phyloP scores from a whole-genome alignment of 2,888 invertebrate species.

The Sussaba pulchella region DNA sequence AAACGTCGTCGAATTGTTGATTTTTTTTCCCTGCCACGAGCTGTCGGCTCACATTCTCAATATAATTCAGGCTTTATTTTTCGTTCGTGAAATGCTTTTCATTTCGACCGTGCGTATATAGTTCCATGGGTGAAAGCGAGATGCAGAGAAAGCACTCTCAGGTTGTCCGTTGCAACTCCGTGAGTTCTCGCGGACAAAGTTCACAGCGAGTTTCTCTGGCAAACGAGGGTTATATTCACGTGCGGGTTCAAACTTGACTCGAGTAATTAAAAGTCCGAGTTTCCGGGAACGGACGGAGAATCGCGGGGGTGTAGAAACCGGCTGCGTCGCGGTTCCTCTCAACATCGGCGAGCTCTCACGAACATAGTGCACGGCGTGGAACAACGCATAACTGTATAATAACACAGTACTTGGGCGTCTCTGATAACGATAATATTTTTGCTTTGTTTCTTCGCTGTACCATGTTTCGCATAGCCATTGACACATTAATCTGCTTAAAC shows the following conservation, averaged over 20 bases:
- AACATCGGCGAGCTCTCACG: constrained; percentile 25
- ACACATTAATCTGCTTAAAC: no score
- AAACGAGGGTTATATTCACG: constrained; percentile 27
- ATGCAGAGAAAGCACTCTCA: constrained; percentile 1
- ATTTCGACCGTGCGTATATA: no score
- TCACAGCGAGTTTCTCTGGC: constrained; percentile 23
- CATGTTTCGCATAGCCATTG: not conserved
- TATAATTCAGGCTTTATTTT: no score
- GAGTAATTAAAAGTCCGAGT: constrained; percentile 45
- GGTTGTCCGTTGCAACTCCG: constrained; percentile 1
- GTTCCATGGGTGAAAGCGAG: not conserved
- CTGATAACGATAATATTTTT: not conserved
- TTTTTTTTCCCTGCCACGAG: not conserved
- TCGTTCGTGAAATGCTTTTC: no score
- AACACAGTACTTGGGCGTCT: not conserved
- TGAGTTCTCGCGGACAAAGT: constrained; percentile 27
- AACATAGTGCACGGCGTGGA: constrained; percentile 20
- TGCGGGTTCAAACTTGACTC: constrained; percentile 40
- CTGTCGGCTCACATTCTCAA: no score
- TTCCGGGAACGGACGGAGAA: constrained; percentile 20
- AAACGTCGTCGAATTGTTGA: not conserved
- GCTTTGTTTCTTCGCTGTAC: not conserved
- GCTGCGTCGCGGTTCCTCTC: constrained; percentile 20
- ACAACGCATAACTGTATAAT: constrained; percentile 14
- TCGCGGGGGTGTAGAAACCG: not conserved